Percentiles rank a stretch among this genome's conserved stretches.
These are phyloP conservation scores for Rotaria magnacalcarata DNA, from an alignment of 2,888 invertebrate species.

Conservation along the genomic window DNA sequence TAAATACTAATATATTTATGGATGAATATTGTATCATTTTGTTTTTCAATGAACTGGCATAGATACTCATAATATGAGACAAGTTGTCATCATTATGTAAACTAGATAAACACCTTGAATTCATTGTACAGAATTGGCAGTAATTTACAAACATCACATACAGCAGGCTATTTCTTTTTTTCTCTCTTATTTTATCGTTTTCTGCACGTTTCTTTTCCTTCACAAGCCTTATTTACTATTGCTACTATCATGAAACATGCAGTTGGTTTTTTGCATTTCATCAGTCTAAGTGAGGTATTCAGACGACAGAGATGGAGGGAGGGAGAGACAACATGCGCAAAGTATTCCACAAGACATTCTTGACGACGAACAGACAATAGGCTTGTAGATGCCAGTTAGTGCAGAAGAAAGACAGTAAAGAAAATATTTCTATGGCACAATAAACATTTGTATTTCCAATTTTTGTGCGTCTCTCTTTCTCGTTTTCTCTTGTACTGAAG, in stretches of 20 bases:
- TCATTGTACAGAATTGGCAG: not conserved
- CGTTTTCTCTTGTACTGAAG: not conserved
- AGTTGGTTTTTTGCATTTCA: not conserved
- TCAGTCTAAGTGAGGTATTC: not conserved
- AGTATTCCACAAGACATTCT: not conserved
- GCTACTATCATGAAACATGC: not conserved
- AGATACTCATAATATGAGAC: not conserved
- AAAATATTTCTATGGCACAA: not conserved
- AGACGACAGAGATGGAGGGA: not conserved
- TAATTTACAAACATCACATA: not conserved
- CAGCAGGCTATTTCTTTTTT: not conserved
- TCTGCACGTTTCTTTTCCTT: not conserved
- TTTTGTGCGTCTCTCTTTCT: not conserved
- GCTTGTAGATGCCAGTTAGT: not conserved
- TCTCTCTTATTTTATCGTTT: not conserved
- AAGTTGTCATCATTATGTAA: not conserved
- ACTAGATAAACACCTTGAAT: not conserved
- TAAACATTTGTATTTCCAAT: constrained; percentile 26
- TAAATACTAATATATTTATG: not conserved
- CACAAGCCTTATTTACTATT: not conserved
- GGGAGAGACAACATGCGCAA: not conserved
- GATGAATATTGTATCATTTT: no score
- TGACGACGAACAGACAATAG: constrained; percentile 25
- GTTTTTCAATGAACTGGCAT: not conserved
- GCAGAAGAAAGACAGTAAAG: not conserved